Base-by-base conservation (phyloP, 2,888 invertebrate genomes). In the Agriopis leucophaearia region DNA sequence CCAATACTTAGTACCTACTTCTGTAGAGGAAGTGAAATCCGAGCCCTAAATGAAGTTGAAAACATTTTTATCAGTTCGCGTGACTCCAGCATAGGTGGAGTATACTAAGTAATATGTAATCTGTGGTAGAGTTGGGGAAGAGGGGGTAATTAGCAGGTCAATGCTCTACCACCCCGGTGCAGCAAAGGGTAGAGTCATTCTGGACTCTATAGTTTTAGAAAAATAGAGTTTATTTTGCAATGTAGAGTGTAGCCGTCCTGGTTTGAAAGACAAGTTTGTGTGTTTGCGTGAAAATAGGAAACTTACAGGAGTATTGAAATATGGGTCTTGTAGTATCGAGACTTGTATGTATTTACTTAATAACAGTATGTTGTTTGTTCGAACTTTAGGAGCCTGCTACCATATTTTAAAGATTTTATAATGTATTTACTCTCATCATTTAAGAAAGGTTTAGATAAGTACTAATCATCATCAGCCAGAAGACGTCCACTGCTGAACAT, bases 71-170 rank as follows among this genome's bases (percentile, higher is more conserved):
- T 69, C 63, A 67, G 66, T 55, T 71, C 60, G 75, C 73, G 75
- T 73, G 75, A 69, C 72, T 63, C 18, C 50, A 47, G 51, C 13
- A 6, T 40, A n/a, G 16, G 40, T 50, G 16, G 35, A 12, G 42
- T 15, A 13, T 40, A 58, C 16, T 38, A 59, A 59, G 50, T 48
- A 6, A 1, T 59, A 13, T n/a, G n/a, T 59, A 59, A 48, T 27
- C 47, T 45, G 36, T 27, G 62, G 52, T 38, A 35, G 40, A 47
- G 50, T 40, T 45, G 56, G 61, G 67, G 67, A 44, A 51, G 66
- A 63, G 69, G 73, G 63, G 71, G 73, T 72, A 77, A 75, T 75
- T 75, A 72, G 55, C 73, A 70, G 70, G 75, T 77, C 74, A 69
- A 69, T 66, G 73, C 51, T 66, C 77, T 69, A 64, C 71, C 63